Conservation (phyloP, 2,113 vertebrate species). For the human (Homo sapiens) region GRCh38 chr4:91110001-91110500, state of each 20-base stretch:
- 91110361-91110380: not conserved
- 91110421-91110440: not conserved
- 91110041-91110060: not conserved
- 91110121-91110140: not conserved
- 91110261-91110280: not conserved
- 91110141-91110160: not conserved
- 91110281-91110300: not conserved
- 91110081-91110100: not conserved
- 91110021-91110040: not conserved
- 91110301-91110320: not conserved
- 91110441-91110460: not conserved
- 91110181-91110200: not conserved
- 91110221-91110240: not conserved
- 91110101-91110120: not conserved
- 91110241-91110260: not conserved
- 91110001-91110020: not conserved
- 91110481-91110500: not conserved
- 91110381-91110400: not conserved
- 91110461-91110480: not conserved
- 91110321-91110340: not conserved
- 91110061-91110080: not conserved
- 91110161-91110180: not conserved
- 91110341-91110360: not conserved
- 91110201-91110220: not conserved
- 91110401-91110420: not conserved